A percentile compares a stretch with the other conserved stretches of the same genome.
These are phyloP conservation scores for Danio tinwini DNA, from an alignment of 2,797 vertebrate species.

Conservation along the genomic window DNA sequence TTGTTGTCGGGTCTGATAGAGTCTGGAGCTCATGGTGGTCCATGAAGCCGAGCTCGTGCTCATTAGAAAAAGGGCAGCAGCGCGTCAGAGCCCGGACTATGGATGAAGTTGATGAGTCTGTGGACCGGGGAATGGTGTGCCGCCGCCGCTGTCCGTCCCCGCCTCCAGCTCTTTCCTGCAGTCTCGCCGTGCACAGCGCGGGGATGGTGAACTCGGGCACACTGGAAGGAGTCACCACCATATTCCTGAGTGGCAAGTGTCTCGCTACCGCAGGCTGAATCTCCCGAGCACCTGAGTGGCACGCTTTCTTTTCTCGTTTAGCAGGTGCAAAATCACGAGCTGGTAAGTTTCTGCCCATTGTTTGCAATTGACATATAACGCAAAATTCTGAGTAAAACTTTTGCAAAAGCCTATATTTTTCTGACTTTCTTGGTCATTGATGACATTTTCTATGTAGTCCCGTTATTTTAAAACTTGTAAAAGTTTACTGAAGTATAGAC, in stretches of 20 bases:
- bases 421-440: neutral
- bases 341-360: neutral
- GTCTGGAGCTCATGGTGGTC: neutral
- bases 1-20: constrained; percentile 53
- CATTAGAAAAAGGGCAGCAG: constrained; percentile 35
- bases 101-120: neutral
- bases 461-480: neutral
- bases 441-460: neutral
- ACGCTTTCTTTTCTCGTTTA: constrained; percentile 1
- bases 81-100: neutral
- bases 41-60: neutral
- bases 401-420: neutral
- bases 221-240: constrained; percentile 66
- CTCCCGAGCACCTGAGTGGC: neutral
- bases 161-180: neutral
- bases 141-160: constrained; percentile 9
- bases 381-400: neutral
- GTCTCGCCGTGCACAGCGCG: constrained; percentile 34
- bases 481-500: neutral
- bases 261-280: constrained; percentile 38
- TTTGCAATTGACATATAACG: neutral
- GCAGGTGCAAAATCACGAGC: neutral
- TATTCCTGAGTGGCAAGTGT: constrained; percentile 43
- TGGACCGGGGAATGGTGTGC: constrained; percentile 44
- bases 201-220: constrained; percentile 64